phyloP scores from a whole-genome alignment of 2,113 vertebrate species.

The Pantherophis guttatus region DNA sequence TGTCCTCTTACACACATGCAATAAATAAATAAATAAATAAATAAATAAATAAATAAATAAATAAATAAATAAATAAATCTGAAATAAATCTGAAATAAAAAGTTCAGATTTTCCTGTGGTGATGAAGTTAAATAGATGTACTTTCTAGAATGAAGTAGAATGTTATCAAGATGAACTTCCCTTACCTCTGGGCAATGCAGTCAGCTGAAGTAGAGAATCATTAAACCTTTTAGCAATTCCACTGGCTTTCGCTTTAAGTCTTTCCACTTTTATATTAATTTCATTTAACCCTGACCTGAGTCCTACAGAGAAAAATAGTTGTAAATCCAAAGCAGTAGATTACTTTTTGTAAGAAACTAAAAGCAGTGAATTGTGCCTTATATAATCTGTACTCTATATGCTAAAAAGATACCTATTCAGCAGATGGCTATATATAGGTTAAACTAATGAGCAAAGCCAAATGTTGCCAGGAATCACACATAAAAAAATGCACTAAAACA shows the following conservation, averaged over 20 bases:
- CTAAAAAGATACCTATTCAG: background rate
- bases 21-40: background rate
- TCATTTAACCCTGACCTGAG: constrained; percentile 65
- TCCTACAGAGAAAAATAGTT: constrained; percentile 64
- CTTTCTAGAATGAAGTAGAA: constrained; percentile 7
- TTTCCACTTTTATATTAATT: constrained; percentile 63
- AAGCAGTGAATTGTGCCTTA: background rate
- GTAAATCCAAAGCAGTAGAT: background rate
- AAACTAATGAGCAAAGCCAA: background rate
- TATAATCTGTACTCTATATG: background rate
- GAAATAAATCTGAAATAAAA: background rate
- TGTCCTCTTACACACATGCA: background rate
- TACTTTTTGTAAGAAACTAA: background rate
- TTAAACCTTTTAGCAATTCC: constrained; percentile 70
- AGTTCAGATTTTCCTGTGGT: background rate
- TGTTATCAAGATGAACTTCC: constrained; percentile 23
- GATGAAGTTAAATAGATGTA: background rate
- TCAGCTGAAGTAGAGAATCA: constrained; percentile 72
- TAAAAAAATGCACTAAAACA: background rate
- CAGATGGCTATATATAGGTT: background rate
- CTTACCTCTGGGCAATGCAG: constrained; percentile 75
- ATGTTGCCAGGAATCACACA: background rate
- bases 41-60: too few relatives aligned
- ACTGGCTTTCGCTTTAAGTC: constrained; percentile 60
- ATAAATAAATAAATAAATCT: too few relatives aligned